These are phyloP conservation scores for Xylota segnis DNA, from an alignment of 2,888 invertebrate species.

Conservation along the genomic window DNA sequence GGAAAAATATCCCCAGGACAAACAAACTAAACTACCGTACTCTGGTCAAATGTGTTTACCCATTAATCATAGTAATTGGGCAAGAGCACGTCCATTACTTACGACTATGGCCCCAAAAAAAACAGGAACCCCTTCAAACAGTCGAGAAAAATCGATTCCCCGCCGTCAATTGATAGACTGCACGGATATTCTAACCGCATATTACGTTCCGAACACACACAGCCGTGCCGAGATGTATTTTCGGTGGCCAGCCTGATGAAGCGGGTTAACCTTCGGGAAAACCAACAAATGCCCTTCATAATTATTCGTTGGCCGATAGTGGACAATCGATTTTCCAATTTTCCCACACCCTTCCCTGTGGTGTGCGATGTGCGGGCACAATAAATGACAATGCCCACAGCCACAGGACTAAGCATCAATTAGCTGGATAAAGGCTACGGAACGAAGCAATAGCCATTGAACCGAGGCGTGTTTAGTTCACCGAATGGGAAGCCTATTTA, in stretches of 20 bases:
- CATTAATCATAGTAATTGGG: constrained; percentile 67
- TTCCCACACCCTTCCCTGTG: background rate
- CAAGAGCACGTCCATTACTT: constrained; percentile 52
- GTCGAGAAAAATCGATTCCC: constrained; percentile 53
- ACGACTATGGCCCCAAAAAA: constrained; percentile 29
- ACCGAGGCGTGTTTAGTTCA: constrained; percentile 37
- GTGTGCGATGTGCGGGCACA: background rate
- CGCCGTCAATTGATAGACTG: constrained; percentile 36
- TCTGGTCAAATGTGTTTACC: constrained; percentile 64
- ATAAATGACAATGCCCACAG: constrained; percentile 14
- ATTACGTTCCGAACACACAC: constrained; percentile 27
- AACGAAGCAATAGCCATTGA: constrained; percentile 18
- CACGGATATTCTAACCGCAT: constrained; percentile 11
- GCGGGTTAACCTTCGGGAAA: background rate
- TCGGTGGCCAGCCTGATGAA: background rate
- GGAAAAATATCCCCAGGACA: constrained; percentile 27
- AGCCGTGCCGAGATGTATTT: background rate
- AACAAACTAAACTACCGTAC: constrained; percentile 36
- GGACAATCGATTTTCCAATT: constrained; percentile 27
- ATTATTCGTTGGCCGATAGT: constrained; percentile 16
- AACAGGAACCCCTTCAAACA: constrained; percentile 24
- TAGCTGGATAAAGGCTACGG: constrained; percentile 32
- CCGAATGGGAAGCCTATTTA: constrained; percentile 26
- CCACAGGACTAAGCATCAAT: constrained; percentile 42
- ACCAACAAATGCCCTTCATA: constrained; percentile 27